Evolutionary conservation across 1,140 invertebrate genomes (phyloP), one percentile per base, ranked within the genome.

Genomic region (Drosophila trapezifrons): DNA sequence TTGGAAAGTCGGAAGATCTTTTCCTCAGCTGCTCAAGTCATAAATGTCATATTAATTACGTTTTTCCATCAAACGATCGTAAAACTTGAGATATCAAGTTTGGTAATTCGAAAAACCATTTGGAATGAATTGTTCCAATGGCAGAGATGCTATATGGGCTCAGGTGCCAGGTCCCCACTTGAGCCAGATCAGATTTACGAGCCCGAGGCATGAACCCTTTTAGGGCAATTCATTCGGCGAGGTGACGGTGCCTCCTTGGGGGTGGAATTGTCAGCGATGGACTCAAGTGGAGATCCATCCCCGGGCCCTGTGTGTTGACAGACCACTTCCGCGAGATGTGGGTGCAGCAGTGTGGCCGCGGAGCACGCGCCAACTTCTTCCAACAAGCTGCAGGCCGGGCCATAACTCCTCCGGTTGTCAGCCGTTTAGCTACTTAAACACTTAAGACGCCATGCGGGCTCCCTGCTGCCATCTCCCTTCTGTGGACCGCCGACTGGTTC

Each of bases 361-460:
- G 54, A 83, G 83, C 83, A 87, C 84, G 80, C 77, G 84, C 80
- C 84, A 76, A 56, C 59, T 66, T 75, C 69, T n/a, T n/a, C n/a
- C n/a, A n/a, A n/a, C n/a, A 80, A 76, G 43, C 72, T 78, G 80
- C 80, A 75, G 73, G 69, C 73, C 78, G 80, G 69, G 84, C 84
- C 80, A 87, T 87, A 87, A 87, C 77, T 87, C 75, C 66, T 65
- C 42, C 54, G 70, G 76, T 89, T 87, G 84, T 87, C 84, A 87
- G 76, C 77, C 80, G 77, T 84, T 89, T 84, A 89, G 76, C 84
- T 87, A 87, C 84, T 87, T 89, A 87, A 87, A 69, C 84, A 87
- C 84, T 87, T 89, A 82, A 82, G 83, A 86, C 80, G 62, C 78
- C 71, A 82, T 79, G 65, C 65, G 63, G 76, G 67, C 32, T 55